phyloP scores from a whole-genome alignment of 2,113 vertebrate genomes.

The Rana temporaria region DNA sequence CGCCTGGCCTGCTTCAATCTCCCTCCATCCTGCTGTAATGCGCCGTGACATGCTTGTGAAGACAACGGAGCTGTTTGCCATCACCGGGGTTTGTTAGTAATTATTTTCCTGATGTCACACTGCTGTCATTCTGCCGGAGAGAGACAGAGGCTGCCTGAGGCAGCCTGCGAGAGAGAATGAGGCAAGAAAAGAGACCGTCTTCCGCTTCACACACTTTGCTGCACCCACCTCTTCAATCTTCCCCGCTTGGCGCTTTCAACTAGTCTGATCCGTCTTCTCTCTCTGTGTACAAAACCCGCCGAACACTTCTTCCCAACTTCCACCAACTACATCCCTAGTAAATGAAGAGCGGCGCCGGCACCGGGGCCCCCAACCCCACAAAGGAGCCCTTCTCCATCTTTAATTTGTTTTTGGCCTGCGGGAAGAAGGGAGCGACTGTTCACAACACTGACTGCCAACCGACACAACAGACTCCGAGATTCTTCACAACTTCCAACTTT shows the following conservation, averaged over 20 bases:
- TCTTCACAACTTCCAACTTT: background rate
- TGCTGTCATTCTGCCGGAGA: conserved; percentile 96
- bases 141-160: conserved; percentile 84
- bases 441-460: background rate
- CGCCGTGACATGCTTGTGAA: conserved; percentile 97
- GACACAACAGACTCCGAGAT: background rate
- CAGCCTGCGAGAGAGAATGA: conserved; percentile 79
- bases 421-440: conserved; percentile 37
- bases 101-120: conserved; percentile 99
- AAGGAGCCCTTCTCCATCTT: conserved; percentile 53
- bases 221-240: conserved; percentile 46
- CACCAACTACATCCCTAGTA: background rate
- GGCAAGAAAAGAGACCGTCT: conserved; percentile 74
- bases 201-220: conserved; percentile 70
- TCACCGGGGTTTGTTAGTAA: conserved; percentile 99
- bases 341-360: conserved; percentile 45
- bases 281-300: conserved; percentile 14
- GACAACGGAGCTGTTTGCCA: conserved; percentile 97
- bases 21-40: conserved; percentile 88
- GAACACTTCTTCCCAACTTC: background rate
- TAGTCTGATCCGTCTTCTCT: conserved; percentile 65
- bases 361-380: conserved; percentile 58
- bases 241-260: conserved; percentile 64
- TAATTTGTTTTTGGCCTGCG: conserved; percentile 60
- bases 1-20: conserved; percentile 60